phyloP scores from a whole-genome alignment of 2,797 vertebrate species.

The Acanthis flammea region DNA sequence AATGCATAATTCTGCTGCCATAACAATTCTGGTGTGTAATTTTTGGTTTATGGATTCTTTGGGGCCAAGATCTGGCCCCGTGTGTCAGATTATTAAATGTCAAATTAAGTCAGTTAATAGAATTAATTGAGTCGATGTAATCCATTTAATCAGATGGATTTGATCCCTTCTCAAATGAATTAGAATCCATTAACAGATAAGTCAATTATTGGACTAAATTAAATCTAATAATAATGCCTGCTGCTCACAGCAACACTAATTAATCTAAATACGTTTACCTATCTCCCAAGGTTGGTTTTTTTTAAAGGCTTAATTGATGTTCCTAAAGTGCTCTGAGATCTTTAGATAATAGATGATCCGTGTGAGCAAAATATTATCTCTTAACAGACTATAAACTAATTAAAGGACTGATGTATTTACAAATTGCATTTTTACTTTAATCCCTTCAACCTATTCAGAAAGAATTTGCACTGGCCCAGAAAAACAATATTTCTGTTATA shows the following conservation, averaged over 20 bases:
- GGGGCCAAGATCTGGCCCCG: background rate
- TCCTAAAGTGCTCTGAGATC: conserved; percentile 57
- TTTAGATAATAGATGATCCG: conserved; percentile 46
- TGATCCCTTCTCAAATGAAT: conserved; percentile 51
- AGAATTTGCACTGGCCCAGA: conserved; percentile 16
- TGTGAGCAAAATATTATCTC: conserved; percentile 52
- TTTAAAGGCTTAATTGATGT: conserved; percentile 48
- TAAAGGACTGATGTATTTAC: conserved; percentile 56
- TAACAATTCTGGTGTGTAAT: background rate
- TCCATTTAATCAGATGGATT: conserved; percentile 61
- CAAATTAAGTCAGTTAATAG: conserved; percentile 58
- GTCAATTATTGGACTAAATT: conserved; percentile 64
- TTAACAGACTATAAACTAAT: conserved; percentile 59
- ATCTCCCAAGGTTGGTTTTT: conserved; percentile 27
- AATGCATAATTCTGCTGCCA: background rate
- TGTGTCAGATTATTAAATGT: conserved; percentile 47
- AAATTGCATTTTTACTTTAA: conserved; percentile 61
- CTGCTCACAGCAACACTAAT: conserved; percentile 56
- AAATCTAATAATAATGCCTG: conserved; percentile 56
- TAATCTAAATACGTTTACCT: conserved; percentile 64
- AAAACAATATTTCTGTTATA: conserved; percentile 58
- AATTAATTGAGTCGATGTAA: conserved; percentile 59
- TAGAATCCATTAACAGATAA: conserved; percentile 64
- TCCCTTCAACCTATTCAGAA: conserved; percentile 22
- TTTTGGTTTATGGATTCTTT: background rate